Evolutionary conservation across 64 coral and sea anemone genomes (phyloP).

Genomic region (Orbicella faveolata): DNA sequence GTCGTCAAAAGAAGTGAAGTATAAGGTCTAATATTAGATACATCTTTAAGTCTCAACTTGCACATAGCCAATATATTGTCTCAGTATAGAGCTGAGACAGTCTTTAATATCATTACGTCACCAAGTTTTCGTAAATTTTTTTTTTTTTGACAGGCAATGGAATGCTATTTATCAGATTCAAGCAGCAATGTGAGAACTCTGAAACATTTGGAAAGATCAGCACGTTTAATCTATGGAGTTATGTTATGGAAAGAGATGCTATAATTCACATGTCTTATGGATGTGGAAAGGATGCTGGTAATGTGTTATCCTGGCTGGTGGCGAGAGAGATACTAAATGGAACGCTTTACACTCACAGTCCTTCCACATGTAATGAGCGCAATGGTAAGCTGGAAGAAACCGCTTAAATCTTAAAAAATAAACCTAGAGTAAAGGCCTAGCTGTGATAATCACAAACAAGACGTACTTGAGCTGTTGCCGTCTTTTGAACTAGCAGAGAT

Average conservation of each 20-base stretch:
- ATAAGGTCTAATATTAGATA: too few relatives aligned
- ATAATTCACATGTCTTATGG: conserved; percentile 57
- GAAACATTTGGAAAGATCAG: conserved; percentile 30
- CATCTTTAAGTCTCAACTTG: too few relatives aligned
- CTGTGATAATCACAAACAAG: too few relatives aligned
- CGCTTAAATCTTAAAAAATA: too few relatives aligned
- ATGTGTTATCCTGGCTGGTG: conserved; percentile 13
- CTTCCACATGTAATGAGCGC: neutral
- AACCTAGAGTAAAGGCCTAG: too few relatives aligned
- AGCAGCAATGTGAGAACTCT: neutral
- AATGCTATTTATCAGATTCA: neutral
- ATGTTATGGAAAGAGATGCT: conserved; percentile 20
- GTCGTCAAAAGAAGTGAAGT: too few relatives aligned
- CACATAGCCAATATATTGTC: too few relatives aligned
- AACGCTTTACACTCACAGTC: neutral
- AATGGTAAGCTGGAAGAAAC: neutral
- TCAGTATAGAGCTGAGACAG: too few relatives aligned
- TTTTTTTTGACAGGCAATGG: neutral
- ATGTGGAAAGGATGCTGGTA: conserved; percentile 43
- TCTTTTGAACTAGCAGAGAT: too few relatives aligned
- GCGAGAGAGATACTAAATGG: neutral
- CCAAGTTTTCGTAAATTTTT: neutral
- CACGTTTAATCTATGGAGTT: conserved; percentile 52
- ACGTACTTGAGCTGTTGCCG: too few relatives aligned
- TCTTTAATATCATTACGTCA: too few relatives aligned